These are phyloP conservation scores for Actinemys pallida DNA, from an alignment of 2,113 vertebrate species.

Conservation along the genomic window DNA sequence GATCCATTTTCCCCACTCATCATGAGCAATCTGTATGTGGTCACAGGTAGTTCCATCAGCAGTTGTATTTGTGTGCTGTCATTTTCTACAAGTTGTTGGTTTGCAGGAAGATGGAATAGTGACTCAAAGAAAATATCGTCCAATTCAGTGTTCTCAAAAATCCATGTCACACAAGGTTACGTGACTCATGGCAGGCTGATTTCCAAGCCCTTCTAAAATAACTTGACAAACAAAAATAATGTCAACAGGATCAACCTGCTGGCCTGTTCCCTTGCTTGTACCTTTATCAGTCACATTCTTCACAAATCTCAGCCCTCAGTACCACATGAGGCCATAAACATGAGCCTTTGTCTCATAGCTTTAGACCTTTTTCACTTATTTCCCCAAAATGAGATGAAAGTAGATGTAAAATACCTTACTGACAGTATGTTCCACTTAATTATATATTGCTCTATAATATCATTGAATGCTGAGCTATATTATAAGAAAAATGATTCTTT, in stretches of 20 bases:
- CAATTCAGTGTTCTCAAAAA: background rate
- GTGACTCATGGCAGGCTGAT: background rate
- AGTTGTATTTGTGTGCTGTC: background rate
- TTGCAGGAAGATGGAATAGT: background rate
- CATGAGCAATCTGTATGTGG: background rate
- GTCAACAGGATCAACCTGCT: background rate
- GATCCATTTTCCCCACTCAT: background rate
- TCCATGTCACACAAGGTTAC: background rate
- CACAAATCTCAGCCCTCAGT: background rate
- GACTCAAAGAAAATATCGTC: background rate
- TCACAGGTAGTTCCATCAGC: background rate
- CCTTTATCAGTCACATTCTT: background rate
- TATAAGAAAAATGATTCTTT: background rate
- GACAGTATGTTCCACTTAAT: background rate
- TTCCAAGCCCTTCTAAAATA: background rate
- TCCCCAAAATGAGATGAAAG: background rate
- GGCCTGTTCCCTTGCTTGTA: background rate
- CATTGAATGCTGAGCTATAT: background rate
- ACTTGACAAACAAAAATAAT: background rate
- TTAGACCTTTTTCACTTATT: background rate
- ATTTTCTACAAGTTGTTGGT: background rate
- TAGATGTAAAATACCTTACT: background rate
- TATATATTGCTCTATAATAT: accelerated
- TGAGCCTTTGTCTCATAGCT: background rate
- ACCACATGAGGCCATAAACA: background rate